These are phyloP conservation scores for Rhabdomys pumilio DNA, from an alignment of 2,797 vertebrate genomes.

Conservation along the genomic window DNA sequence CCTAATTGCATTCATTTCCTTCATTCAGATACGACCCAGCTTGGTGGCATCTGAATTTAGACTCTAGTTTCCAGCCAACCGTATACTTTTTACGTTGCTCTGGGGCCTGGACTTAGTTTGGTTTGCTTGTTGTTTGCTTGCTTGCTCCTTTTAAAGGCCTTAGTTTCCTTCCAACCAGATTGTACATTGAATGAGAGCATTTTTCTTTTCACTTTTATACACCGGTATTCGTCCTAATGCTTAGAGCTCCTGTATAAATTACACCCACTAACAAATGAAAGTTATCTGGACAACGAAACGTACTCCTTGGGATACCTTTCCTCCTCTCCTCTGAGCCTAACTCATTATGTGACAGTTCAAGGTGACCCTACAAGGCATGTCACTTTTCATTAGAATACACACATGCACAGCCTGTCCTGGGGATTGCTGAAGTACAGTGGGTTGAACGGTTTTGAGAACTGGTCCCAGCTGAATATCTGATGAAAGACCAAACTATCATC, in stretches of 20 bases:
- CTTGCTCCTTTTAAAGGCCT: not conserved
- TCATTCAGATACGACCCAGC: not conserved
- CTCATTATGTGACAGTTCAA: not conserved
- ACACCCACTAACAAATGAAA: not conserved
- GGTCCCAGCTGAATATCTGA: constrained; percentile 65
- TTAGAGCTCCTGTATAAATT: not conserved
- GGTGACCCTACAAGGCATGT: not conserved
- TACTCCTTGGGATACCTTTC: not conserved
- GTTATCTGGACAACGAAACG: not conserved
- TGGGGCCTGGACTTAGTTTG: not conserved
- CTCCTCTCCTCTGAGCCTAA: not conserved
- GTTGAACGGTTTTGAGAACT: constrained; percentile 43
- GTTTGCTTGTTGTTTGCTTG: not conserved
- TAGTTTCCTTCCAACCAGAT: not conserved
- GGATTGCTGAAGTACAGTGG: not conserved
- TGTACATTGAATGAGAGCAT: not conserved
- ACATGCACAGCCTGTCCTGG: not conserved
- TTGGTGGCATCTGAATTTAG: not conserved
- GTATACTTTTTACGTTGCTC: not conserved
- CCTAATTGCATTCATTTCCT: not conserved
- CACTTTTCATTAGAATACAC: constrained; percentile 25
- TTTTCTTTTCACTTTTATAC: not conserved
- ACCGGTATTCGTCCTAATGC: not conserved
- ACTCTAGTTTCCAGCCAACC: not conserved
- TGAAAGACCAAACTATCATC: constrained; percentile 66